phyloP scores from a whole-genome alignment of 2,797 vertebrate genomes.

The Chromis chromis region DNA sequence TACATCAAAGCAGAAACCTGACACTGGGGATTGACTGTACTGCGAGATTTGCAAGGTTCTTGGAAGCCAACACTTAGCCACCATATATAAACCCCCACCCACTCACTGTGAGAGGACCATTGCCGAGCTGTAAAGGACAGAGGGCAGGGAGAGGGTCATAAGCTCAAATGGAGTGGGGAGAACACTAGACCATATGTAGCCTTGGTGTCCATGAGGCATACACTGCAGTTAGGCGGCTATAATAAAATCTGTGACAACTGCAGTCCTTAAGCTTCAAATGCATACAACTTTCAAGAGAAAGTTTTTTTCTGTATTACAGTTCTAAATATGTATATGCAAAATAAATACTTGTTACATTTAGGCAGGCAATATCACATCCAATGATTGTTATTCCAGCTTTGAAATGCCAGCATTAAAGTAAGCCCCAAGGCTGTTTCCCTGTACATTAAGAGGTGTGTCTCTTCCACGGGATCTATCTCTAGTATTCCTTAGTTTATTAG shows the following conservation, averaged over 20 bases:
- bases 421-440: background rate
- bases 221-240: background rate
- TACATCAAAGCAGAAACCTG: conserved; percentile 67
- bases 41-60: conserved; percentile 50
- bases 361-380: background rate
- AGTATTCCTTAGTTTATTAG: background rate
- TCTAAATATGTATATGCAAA: conserved; percentile 9
- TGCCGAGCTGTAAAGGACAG: conserved; percentile 63
- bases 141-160: conserved; percentile 56
- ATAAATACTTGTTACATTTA: background rate
- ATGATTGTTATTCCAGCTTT: background rate
- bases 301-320: background rate
- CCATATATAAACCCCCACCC: conserved; percentile 50
- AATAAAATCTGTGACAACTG: conserved; percentile 34
- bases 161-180: conserved; percentile 16
- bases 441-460: background rate
- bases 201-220: conserved; percentile 9
- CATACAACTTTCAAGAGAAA: background rate
- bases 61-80: conserved; percentile 56
- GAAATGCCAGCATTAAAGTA: background rate
- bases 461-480: background rate
- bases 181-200: conserved; percentile 41
- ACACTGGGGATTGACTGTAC: conserved; percentile 65
- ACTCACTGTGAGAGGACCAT: conserved; percentile 28
- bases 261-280: conserved; percentile 8